Evolutionary conservation across 2,888 invertebrate genomes (phyloP).

Genomic region (Agriotes lineatus): DNA sequence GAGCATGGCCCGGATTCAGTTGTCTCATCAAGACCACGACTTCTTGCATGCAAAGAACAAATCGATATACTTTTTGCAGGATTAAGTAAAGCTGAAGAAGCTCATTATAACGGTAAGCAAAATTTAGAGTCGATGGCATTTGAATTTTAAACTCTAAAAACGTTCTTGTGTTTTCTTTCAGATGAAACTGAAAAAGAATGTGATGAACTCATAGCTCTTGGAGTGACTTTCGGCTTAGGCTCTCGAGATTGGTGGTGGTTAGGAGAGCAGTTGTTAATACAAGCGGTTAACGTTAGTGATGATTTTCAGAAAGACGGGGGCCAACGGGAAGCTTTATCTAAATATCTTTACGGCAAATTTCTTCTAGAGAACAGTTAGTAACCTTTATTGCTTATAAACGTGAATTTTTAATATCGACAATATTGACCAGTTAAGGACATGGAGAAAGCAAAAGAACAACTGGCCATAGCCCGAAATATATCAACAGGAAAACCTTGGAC

Average conservation of each 20-base stretch:
- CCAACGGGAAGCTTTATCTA: conserved; percentile 67
- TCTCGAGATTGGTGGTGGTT: conserved; percentile 70
- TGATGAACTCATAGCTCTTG: conserved; percentile 65
- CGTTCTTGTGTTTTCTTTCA: no score
- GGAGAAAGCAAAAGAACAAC: conserved; percentile 53
- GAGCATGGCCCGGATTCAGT: conserved; percentile 70
- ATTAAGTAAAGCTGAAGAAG: conserved; percentile 54
- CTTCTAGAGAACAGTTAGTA: conserved; percentile 69
- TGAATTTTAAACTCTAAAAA: no score
- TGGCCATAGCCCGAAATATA: conserved; percentile 53
- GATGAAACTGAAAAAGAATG: conserved; percentile 54
- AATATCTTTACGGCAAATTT: conserved; percentile 70
- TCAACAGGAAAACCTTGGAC: conserved; percentile 63
- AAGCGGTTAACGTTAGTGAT: conserved; percentile 66
- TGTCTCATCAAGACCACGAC: conserved; percentile 60
- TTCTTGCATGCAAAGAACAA: conserved; percentile 57
- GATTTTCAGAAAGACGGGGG: conserved; percentile 67
- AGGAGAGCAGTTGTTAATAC: conserved; percentile 69
- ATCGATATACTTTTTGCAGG: conserved; percentile 55
- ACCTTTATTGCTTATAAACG: not conserved
- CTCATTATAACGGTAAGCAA: conserved; percentile 54
- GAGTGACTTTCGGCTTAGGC: conserved; percentile 63
- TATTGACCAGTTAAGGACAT: conserved; percentile 48
- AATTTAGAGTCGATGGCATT: no score
- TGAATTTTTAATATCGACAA: not conserved